Conservation (phyloP, 2,113 vertebrate species). For the Tenebrosternarchus preto region DNA sequence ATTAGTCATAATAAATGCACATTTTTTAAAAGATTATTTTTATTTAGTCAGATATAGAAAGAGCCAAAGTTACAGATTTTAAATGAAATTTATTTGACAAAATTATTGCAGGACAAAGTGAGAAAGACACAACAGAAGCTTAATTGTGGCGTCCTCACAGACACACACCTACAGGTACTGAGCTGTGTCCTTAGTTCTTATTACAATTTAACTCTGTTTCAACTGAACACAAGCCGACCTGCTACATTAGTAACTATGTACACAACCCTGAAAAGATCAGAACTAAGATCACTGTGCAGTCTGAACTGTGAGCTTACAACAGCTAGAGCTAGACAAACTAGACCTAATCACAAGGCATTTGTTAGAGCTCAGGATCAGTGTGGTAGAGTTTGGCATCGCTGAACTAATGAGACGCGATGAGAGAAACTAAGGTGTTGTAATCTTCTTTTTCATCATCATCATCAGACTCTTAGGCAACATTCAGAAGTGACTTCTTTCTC, state of each 20-base stretch:
- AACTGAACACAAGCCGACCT: not conserved
- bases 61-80: not conserved
- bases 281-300: not conserved
- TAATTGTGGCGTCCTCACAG: not conserved
- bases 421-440: no score
- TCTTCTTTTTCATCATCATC: no score
- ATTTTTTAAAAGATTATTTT: no score
- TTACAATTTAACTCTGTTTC: not conserved
- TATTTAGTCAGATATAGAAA: not conserved
- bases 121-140: not conserved
- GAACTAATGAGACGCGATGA: no score
- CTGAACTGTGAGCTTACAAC: not conserved
- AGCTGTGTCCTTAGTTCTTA: constrained; percentile 15
- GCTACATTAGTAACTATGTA: not conserved
- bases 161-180: not conserved
- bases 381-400: no score
- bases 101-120: constrained; percentile 32
- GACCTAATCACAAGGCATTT: not conserved
- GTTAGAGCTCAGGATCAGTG: not conserved
- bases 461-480: not conserved
- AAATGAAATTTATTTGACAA: constrained; percentile 48
- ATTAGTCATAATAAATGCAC: no score
- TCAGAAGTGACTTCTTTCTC: constrained; percentile 12
- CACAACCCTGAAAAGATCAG: not conserved
- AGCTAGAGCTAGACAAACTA: no score